These are phyloP conservation scores for Propithecus coquereli DNA, from an alignment of 2,113 vertebrate species.

Conservation along the genomic window DNA sequence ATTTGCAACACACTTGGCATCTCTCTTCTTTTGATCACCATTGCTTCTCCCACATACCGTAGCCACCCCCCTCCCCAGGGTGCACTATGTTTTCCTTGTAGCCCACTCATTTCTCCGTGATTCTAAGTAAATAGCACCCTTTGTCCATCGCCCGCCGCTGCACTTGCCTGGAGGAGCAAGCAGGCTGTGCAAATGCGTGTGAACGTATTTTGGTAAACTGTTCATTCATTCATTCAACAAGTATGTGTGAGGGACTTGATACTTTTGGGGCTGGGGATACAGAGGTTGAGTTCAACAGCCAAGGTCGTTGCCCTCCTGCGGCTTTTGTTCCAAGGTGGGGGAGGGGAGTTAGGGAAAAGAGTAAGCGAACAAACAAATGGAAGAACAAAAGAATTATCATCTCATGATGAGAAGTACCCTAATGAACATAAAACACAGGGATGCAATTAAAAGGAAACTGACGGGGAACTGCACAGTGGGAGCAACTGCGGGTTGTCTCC, in stretches of 20 bases:
- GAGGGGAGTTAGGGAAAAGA: background rate
- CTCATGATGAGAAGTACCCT: background rate
- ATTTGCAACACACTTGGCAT: background rate
- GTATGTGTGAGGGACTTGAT: background rate
- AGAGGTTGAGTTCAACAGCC: background rate
- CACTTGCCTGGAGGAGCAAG: background rate
- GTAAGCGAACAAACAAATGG: background rate
- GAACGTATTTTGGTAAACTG: background rate
- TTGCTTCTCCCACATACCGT: background rate
- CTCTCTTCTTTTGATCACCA: background rate
- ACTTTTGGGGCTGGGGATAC: background rate
- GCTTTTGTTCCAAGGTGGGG: background rate
- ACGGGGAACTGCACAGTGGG: rapidly evolving
- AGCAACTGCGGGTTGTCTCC: no score
- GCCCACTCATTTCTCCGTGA: background rate
- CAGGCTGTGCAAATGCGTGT: background rate
- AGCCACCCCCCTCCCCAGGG: background rate
- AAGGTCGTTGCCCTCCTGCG: background rate
- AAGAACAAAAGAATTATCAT: no score
- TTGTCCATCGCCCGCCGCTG: background rate
- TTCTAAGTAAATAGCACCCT: background rate
- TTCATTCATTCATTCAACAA: background rate
- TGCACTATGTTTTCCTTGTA: background rate
- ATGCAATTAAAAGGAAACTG: rapidly evolving
- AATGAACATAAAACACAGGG: background rate